These are phyloP conservation scores for Neomorphus geoffroyi DNA, from an alignment of 2,797 vertebrate genomes.

Conservation along the genomic window DNA sequence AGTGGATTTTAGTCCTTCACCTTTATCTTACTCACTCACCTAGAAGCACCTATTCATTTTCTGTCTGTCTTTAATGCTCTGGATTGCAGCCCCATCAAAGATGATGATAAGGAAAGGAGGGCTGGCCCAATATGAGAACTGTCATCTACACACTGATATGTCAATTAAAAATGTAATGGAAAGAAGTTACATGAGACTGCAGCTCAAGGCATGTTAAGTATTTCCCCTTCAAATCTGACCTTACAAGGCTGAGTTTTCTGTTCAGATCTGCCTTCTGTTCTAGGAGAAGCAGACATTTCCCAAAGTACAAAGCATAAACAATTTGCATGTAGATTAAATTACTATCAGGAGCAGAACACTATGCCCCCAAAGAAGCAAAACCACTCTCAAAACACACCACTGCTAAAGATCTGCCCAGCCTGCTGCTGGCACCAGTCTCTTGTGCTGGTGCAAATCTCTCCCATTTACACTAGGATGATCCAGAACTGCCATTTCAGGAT, in stretches of 20 bases:
- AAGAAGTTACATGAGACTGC: not conserved
- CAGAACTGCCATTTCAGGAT: constrained; percentile 7
- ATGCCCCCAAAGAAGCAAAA: not conserved
- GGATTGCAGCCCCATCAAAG: not conserved
- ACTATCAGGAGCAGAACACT: not conserved
- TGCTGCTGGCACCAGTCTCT: not conserved
- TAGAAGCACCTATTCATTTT: not conserved
- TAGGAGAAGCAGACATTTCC: not conserved
- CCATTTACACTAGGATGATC: not conserved
- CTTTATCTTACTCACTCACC: not conserved
- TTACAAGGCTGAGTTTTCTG: not conserved
- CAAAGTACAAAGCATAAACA: not conserved
- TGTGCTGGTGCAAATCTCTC: not conserved
- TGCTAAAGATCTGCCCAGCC: not conserved
- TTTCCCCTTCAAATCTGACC: not conserved
- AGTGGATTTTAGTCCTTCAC: not conserved
- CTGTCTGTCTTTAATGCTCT: not conserved
- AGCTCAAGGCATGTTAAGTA: not conserved
- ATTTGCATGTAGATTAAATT: not conserved
- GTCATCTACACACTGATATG: not conserved
- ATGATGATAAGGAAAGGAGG: not conserved
- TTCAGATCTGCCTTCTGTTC: not conserved
- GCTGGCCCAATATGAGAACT: not conserved
- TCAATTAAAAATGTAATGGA: not conserved
- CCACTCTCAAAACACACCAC: not conserved